These are phyloP conservation scores for Sebastes glaucus DNA, from an alignment of 2,797 vertebrate genomes.

Conservation along the genomic window DNA sequence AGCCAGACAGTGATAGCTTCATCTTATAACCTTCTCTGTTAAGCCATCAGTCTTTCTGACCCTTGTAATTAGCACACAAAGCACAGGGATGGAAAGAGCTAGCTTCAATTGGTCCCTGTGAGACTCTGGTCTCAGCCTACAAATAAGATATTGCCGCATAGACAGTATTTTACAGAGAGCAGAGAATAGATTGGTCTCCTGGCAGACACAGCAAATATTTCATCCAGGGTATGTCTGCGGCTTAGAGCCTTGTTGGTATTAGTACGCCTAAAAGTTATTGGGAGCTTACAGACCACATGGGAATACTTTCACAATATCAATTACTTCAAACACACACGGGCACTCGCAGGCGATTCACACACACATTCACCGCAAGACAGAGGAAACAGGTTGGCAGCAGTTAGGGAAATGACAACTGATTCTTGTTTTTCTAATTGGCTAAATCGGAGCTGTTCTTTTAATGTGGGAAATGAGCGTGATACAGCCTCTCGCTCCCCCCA, in stretches of 20 bases:
- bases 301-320: constrained; percentile 70
- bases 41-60: constrained; percentile 80
- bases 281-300: constrained; percentile 63
- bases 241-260: constrained; percentile 75
- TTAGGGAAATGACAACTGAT: constrained; percentile 58
- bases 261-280: constrained; percentile 73
- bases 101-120: constrained; percentile 82
- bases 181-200: constrained; percentile 81
- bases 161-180: constrained; percentile 79
- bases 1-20: constrained; percentile 64
- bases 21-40: constrained; percentile 71
- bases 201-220: constrained; percentile 80
- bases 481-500: not conserved
- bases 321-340: constrained; percentile 60
- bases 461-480: constrained; percentile 59
- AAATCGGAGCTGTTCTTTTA: constrained; percentile 67
- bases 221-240: constrained; percentile 71
- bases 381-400: constrained; percentile 58
- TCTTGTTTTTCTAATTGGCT: constrained; percentile 71
- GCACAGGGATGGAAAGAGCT: constrained; percentile 67
- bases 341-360: constrained; percentile 43
- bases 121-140: constrained; percentile 73
- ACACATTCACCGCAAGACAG: constrained; percentile 13
- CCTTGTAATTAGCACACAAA: constrained; percentile 83
- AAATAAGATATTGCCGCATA: constrained; percentile 82